These are phyloP conservation scores for Limosa lapponica DNA, from an alignment of 2,797 vertebrate genomes.

Conservation along the genomic window DNA sequence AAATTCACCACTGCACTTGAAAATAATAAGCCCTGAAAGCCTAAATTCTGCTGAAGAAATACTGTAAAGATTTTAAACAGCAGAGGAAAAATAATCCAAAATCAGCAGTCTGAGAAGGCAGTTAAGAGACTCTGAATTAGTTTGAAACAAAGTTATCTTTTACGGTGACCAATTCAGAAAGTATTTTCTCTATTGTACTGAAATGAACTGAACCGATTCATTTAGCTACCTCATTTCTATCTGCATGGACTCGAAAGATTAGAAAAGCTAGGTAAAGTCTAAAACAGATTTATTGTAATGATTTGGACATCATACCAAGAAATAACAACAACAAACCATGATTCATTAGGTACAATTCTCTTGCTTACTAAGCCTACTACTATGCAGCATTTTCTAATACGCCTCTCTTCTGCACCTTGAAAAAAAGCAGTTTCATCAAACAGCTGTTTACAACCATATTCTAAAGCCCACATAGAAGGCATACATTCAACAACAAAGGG, in stretches of 20 bases:
- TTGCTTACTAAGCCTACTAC: not conserved
- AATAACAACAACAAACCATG: not conserved
- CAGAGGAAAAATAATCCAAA: not conserved
- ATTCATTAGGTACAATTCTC: not conserved
- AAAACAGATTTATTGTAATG: not conserved
- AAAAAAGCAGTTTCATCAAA: not conserved
- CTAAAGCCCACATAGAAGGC: not conserved
- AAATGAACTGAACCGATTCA: not conserved
- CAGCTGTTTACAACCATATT: not conserved
- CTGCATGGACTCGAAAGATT: not conserved
- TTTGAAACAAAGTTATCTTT: not conserved
- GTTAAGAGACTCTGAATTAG: not conserved
- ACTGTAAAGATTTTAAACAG: not conserved
- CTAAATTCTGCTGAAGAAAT: not conserved
- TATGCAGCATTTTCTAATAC: not conserved
- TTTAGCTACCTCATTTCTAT: not conserved
- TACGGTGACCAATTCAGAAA: not conserved
- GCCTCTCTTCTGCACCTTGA: not conserved
- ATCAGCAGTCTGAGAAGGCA: not conserved
- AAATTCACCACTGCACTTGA: not conserved
- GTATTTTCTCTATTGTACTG: not conserved
- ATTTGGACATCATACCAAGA: not conserved
- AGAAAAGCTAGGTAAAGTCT: not conserved
- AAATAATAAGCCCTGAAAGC: not conserved
- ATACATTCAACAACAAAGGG: not conserved